Percentiles rank a stretch among this genome's conserved stretches.
phyloP scores from a whole-genome alignment of 2,888 invertebrate genomes.

The Rutpela maculata region DNA sequence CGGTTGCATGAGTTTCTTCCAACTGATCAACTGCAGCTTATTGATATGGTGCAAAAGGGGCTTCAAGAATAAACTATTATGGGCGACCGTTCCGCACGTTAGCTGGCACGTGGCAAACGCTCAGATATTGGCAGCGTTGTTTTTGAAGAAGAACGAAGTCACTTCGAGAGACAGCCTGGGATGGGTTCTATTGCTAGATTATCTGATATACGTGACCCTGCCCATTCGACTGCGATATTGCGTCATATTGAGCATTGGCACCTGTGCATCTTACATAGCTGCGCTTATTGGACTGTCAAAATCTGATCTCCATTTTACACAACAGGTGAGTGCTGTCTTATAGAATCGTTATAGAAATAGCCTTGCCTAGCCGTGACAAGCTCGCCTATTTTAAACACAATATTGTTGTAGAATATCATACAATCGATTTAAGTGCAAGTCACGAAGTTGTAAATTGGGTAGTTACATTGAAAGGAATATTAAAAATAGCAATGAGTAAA shows the following conservation, averaged over 20 bases:
- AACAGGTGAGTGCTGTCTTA: conserved; percentile 72
- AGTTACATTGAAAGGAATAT: no score
- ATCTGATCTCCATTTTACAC: conserved; percentile 74
- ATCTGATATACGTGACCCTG: conserved; percentile 84
- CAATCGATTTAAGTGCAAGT: no score
- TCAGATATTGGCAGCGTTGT: conserved; percentile 79
- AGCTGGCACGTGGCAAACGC: conserved; percentile 80
- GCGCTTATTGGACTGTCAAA: conserved; percentile 78
- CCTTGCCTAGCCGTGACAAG: no score
- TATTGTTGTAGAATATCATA: no score
- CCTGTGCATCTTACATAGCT: conserved; percentile 79
- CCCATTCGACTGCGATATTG: conserved; percentile 82
- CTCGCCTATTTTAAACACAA: no score
- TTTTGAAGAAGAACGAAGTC: conserved; percentile 78
- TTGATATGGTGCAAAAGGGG: conserved; percentile 70
- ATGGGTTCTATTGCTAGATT: conserved; percentile 84
- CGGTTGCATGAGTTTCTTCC: conserved; percentile 70
- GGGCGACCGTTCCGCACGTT: conserved; percentile 80
- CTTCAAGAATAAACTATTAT: conserved; percentile 70
- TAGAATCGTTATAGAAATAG: not conserved
- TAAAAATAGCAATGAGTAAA: no score
- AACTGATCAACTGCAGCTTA: conserved; percentile 70
- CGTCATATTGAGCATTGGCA: conserved; percentile 78
- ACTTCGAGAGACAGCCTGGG: conserved; percentile 82
- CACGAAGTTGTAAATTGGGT: no score